Conservation (phyloP, 2,113 vertebrate genomes). For the Gopherus evgoodei region DNA sequence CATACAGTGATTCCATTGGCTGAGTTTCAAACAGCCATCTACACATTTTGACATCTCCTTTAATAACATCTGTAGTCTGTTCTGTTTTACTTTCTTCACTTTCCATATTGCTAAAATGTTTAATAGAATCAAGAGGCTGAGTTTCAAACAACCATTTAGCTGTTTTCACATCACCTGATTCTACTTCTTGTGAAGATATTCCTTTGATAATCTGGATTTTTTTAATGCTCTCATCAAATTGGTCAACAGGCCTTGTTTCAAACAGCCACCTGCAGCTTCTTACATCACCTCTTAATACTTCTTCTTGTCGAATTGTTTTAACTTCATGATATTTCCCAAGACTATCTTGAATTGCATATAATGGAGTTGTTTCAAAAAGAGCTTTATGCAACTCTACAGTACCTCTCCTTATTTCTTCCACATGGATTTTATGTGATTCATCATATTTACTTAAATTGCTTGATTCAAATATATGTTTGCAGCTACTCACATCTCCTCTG, state of each 20-base stretch:
- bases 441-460: slow-evolving; percentile 80
- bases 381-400: slow-evolving; percentile 88
- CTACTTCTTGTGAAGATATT: slow-evolving; percentile 91
- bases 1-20: slow-evolving; percentile 90
- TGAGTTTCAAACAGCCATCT: slow-evolving; percentile 95
- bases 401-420: slow-evolving; percentile 87
- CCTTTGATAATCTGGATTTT: slow-evolving; percentile 92
- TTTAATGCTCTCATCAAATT: slow-evolving; percentile 88
- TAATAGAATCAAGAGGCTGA: slow-evolving; percentile 91
- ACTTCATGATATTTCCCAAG: slow-evolving; percentile 91
- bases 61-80: slow-evolving; percentile 78
- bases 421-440: slow-evolving; percentile 84
- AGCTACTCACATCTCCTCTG: slow-evolving; percentile 88
- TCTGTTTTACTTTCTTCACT: slow-evolving; percentile 80
- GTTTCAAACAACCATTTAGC: slow-evolving; percentile 97
- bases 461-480: slow-evolving; percentile 88
- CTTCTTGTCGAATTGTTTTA: slow-evolving; percentile 90
- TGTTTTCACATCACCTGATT: slow-evolving; percentile 91
- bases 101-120: slow-evolving; percentile 86
- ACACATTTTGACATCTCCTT: slow-evolving; percentile 91
- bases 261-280: slow-evolving; percentile 93
- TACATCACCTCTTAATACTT: slow-evolving; percentile 91
- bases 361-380: slow-evolving; percentile 87
- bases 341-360: slow-evolving; percentile 92
- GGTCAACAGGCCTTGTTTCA: slow-evolving; percentile 92